phyloP scores from a whole-genome alignment of 2,888 invertebrate genomes.

The Drosophila barbarae region DNA sequence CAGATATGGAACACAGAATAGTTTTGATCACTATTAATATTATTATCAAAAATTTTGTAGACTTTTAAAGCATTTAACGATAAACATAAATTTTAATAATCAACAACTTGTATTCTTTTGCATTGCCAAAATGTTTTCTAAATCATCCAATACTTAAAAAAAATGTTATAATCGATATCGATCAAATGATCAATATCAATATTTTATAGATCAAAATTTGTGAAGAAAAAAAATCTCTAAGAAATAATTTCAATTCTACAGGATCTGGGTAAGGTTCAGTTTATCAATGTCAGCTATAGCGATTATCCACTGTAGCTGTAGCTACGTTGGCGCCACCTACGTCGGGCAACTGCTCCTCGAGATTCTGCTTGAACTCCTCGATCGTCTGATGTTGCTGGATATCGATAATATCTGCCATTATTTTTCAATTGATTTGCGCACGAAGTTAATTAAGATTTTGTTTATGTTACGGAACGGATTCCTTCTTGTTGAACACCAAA shows the following conservation, averaged over 20 bases:
- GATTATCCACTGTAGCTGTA: conserved; percentile 16
- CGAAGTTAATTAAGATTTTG: conserved; percentile 33
- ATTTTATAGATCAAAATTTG: not conserved
- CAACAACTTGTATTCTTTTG: no score
- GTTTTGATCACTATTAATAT: not conserved
- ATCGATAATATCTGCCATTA: conserved; percentile 77
- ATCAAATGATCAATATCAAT: not conserved
- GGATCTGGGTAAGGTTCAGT: not conserved
- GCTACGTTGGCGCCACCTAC: conserved; percentile 64
- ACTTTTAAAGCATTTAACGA: no score
- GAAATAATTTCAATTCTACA: not conserved
- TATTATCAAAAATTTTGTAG: not conserved
- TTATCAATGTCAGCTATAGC: conserved; percentile 4
- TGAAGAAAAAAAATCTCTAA: not conserved
- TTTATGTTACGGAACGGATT: conserved; percentile 20
- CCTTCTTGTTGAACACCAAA: conserved; percentile 15
- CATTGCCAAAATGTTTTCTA: not conserved
- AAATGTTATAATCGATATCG: not conserved
- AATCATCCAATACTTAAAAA: not conserved
- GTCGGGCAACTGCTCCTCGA: conserved; percentile 75
- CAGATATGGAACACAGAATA: not conserved
- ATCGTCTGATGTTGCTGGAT: conserved; percentile 72
- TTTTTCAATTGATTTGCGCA: conserved; percentile 44
- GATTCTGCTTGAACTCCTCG: conserved; percentile 72
- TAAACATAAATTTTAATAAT: no score